Conservation (phyloP, 2,113 vertebrate species). For the Clarias gariepinus region DNA sequence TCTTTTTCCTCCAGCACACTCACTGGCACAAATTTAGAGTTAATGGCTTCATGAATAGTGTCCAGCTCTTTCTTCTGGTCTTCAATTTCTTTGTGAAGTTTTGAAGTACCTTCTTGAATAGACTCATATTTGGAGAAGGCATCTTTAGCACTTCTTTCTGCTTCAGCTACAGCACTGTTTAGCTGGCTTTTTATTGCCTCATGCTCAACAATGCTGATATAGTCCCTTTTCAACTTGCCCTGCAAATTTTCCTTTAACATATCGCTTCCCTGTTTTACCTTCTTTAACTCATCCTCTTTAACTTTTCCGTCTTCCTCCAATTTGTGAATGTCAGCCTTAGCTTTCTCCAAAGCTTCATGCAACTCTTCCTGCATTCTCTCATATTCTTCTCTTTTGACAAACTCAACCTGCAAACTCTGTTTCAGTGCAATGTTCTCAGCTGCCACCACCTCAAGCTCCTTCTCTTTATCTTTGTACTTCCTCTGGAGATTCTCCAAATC, state of each 20-base stretch:
- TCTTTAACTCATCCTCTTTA: conserved; percentile 70
- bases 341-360: conserved; percentile 72
- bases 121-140: conserved; percentile 57
- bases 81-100: conserved; percentile 81
- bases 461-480: conserved; percentile 71
- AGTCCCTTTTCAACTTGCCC: conserved; percentile 71
- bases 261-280: conserved; percentile 78
- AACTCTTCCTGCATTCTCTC: conserved; percentile 75
- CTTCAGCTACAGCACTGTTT: conserved; percentile 59
- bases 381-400: conserved; percentile 74
- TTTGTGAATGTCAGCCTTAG: conserved; percentile 73
- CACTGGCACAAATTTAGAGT: conserved; percentile 81
- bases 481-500: conserved; percentile 73
- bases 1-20: conserved; percentile 78
- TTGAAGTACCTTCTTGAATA: conserved; percentile 74
- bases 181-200: conserved; percentile 60
- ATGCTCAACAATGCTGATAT: conserved; percentile 74
- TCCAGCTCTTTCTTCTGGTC: conserved; percentile 90
- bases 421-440: conserved; percentile 76
- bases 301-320: conserved; percentile 71
- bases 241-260: conserved; percentile 71
- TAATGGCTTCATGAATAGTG: conserved; percentile 88
- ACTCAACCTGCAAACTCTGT: conserved; percentile 72
- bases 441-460: conserved; percentile 63
- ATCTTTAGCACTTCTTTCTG: conserved; percentile 62